These are phyloP conservation scores for Idaea aversata DNA, from an alignment of 2,888 invertebrate genomes.

Conservation along the genomic window DNA sequence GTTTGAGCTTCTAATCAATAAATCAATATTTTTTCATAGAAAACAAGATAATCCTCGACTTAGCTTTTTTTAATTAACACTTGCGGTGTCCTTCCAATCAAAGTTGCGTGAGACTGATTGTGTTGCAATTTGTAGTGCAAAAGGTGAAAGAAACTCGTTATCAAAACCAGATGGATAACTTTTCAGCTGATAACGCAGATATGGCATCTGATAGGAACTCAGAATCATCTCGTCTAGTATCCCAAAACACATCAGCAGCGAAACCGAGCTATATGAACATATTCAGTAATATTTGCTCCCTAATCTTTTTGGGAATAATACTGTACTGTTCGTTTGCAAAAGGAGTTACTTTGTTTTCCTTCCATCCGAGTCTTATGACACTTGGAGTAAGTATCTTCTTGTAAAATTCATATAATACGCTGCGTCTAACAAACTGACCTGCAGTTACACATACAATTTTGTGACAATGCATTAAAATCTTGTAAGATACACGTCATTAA, in stretches of 20 bases:
- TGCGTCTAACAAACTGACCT: too few relatives aligned
- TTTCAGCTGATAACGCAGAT: constrained; percentile 34
- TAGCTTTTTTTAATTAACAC: not conserved
- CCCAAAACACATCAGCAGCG: constrained; percentile 40
- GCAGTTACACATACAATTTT: not conserved
- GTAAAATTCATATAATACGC: not conserved
- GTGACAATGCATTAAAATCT: not conserved
- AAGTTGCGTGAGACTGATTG: not conserved
- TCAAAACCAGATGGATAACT: constrained; percentile 34
- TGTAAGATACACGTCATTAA: constrained; percentile 9
- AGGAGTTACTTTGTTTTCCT: constrained; percentile 63
- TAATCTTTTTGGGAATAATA: constrained; percentile 58
- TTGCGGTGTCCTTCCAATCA: not conserved
- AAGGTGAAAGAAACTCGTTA: constrained; percentile 9
- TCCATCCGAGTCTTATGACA: constrained; percentile 72
- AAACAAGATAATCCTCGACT: not conserved
- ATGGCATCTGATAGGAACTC: constrained; percentile 59
- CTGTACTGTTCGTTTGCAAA: constrained; percentile 60
- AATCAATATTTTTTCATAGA: not conserved
- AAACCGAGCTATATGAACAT: constrained; percentile 65
- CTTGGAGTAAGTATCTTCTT: constrained; percentile 59
- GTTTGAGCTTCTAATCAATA: constrained; percentile 17
- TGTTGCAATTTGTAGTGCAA: not conserved
- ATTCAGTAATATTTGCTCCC: constrained; percentile 57
- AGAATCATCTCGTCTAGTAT: constrained; percentile 62